phyloP scores from a whole-genome alignment of 2,888 invertebrate species.

The Eilema caniola region DNA sequence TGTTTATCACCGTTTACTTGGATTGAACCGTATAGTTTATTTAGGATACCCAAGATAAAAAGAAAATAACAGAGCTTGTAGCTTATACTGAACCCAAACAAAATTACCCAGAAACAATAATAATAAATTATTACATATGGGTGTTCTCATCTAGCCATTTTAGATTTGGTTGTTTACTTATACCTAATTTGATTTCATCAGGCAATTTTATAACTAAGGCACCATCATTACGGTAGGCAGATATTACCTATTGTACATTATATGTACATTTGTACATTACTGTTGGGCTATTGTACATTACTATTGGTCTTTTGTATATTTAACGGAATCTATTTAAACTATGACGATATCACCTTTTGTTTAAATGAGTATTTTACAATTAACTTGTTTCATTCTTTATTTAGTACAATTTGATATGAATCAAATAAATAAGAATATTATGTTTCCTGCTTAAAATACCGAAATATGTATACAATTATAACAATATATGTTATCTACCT shows the following conservation, averaged over 20 bases:
- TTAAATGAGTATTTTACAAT: too few species aligned
- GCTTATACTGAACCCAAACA: neutral
- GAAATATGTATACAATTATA: too few species aligned
- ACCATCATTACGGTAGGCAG: neutral
- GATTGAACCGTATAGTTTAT: neutral
- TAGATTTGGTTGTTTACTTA: neutral
- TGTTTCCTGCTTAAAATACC: too few species aligned
- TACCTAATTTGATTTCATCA: neutral
- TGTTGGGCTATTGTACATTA: too few species aligned
- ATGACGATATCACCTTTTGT: too few species aligned
- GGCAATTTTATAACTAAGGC: neutral
- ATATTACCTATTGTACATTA: neutral
- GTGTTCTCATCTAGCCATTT: neutral
- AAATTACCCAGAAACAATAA: neutral
- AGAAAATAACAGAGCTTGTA: neutral
- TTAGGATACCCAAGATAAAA: constrained; percentile 9
- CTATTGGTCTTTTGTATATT: too few species aligned
- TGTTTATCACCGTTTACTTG: neutral
- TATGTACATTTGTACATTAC: too few species aligned
- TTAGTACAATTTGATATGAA: too few species aligned
- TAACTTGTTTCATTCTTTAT: too few species aligned
- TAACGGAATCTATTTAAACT: too few species aligned
- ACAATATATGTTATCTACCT: too few species aligned
- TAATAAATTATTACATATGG: neutral
- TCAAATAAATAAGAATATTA: too few species aligned